Base-by-base conservation (phyloP, 2,113 vertebrate genomes). In the Cinclus mexicanus region DNA sequence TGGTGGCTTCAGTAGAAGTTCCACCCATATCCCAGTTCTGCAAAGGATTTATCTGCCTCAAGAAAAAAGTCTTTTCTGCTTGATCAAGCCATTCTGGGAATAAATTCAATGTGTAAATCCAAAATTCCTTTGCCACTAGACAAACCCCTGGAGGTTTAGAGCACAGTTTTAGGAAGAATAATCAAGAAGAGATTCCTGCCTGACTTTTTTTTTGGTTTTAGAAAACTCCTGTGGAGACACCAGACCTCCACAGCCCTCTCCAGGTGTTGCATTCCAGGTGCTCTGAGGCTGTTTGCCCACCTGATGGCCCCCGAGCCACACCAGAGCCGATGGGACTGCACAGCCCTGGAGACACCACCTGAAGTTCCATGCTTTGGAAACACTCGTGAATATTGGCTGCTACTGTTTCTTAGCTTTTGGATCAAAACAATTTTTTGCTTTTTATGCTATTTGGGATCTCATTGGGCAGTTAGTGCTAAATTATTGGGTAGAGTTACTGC, bases 201-300 rank as follows among this genome's bases (percentile, higher is more conserved):
- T 7, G 70, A 59, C 17, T 31, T 15, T 35, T 25, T 17, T 39
- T 39, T 41, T 46, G 21, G 17, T 33, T 71, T 67, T 53, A 53
- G 25, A 44, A 78, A 1, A 19, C 16, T 22, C 31, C 71, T 4
- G 26, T 72, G 68, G 26, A 17, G 53, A 0, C 52, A 12, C 0
- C 37, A 29, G 12, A 19, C 8, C 8, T 46, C 8, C 0, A 0
- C 0, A 47, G 55, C 21, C 35, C 55, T 65, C 1, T 52, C 5
- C 19, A 9, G 68, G 87, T 46, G 81, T 1, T 37, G 81, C 37
- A 2, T 26, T 77, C 12, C 77, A 20, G 90, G 63, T 92, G 89
- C 86, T 77, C 76, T 95, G 91, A 90, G 93, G 35, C 59, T 68
- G 2, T 87, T 53, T 92, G 93, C 83, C 94, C 91, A 3, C 57